A percentile compares a stretch with the other conserved stretches of the same genome.
Conservation (phyloP, 1,140 invertebrate species). For the Drosophila oshimai region DNA sequence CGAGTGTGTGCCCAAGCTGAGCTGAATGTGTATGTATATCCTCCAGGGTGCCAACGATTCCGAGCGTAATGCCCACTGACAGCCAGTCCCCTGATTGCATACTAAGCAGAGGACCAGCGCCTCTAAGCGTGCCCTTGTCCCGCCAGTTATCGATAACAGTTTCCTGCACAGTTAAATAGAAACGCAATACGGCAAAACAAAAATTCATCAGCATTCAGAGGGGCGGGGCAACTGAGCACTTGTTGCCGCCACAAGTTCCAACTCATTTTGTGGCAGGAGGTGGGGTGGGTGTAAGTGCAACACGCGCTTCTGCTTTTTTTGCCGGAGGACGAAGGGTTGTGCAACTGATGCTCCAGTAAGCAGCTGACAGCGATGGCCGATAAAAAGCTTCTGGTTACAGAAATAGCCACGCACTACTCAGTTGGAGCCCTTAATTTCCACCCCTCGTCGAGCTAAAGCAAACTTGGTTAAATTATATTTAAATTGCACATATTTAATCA, state of each 20-base stretch:
- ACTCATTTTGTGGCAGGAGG: background rate
- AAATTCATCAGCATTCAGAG: background rate
- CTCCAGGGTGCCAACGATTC: conserved; percentile 3
- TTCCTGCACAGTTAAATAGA: conserved; percentile 28
- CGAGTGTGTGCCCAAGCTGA: conserved; percentile 12
- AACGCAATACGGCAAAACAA: conserved; percentile 6
- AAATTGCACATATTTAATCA: conserved; percentile 70
- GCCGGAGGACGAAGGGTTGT: background rate
- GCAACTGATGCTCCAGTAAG: background rate
- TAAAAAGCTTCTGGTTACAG: conserved; percentile 18
- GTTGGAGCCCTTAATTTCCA: background rate
- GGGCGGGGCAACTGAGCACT: conserved; percentile 2
- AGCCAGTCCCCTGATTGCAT: conserved; percentile 50
- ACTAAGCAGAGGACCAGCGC: conserved; percentile 32
- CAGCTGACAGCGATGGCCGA: conserved; percentile 13
- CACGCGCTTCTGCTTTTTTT: conserved; percentile 18
- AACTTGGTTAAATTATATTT: conserved; percentile 59
- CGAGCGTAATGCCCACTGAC: conserved; percentile 54
- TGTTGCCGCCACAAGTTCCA: conserved; percentile 9
- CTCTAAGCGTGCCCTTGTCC: conserved; percentile 23
- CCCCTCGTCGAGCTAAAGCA: background rate
- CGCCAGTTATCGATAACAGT: conserved; percentile 31
- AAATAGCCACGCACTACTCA: conserved; percentile 45
- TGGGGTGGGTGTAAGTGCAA: conserved; percentile 7
- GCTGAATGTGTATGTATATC: conserved; percentile 14